Evolutionary conservation across 2,888 invertebrate species (phyloP), one percentile per base, ranked within the genome.

Genomic region (Drosophila robusta): DNA sequence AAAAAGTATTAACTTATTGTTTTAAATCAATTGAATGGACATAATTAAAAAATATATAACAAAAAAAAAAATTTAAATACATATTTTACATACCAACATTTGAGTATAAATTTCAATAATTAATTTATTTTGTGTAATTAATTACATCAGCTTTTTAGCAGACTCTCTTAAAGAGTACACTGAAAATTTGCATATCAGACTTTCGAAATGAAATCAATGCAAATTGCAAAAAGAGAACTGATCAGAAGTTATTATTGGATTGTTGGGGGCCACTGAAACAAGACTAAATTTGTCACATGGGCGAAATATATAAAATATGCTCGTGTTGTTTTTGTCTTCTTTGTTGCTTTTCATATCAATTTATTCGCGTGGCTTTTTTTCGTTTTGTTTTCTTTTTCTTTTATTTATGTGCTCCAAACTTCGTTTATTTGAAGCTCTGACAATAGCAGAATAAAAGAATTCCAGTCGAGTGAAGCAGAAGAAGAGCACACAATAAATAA

Each of bases 271-370:
- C 44, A 60, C 66, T 66, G 55, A 47, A 50, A 51, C 56, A 39
- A 12, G 29, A 36, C 26, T 34, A 55, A 75, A 65, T 70, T 42
- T 70, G 58, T 74, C 65, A 58, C 51, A 74, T 50, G 39, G 18
- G 9, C 69, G n/a, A 74, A 47, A 55, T 36, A 50, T 22, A 46
- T 24, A 29, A 9, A n/a, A 18, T 24, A 24, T 9, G 18, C 34
- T 26, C 22, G 49, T 14, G 12, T 42, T 56, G 56, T 38, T 56
- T 26, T 46, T 26, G 5, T 51, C 58, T 36, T 47, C 49, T 36
- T 55, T 56, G 18, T 62, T 26, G 14, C 44, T 50, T 45, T 66
- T 76, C 80, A 78, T 76, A 81, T 78, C 63, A 78, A 78, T 29
- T 46, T 50, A 16, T 64, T 18, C 46, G 29, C 29, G n/a, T n/a